Evolutionary conservation across 2,113 vertebrate genomes (phyloP).

Genomic region (Recurvirostra avosetta): DNA sequence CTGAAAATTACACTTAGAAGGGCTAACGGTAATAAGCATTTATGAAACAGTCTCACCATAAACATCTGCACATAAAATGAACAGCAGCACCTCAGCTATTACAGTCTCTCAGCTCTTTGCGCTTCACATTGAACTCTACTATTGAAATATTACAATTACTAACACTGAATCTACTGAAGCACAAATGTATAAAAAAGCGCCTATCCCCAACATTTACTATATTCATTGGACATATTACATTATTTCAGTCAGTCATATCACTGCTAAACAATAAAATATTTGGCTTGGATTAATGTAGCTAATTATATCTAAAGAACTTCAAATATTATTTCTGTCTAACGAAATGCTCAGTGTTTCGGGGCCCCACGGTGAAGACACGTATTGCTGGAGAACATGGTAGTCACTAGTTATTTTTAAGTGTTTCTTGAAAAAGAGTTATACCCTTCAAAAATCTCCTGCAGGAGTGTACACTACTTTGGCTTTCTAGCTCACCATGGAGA

Average conservation of each 20-base stretch:
- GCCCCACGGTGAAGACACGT: not conserved
- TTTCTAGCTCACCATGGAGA: constrained; percentile 70
- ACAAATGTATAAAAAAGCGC: constrained; percentile 52
- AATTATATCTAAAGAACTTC: constrained; percentile 52
- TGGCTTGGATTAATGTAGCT: constrained; percentile 51
- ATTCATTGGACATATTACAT: constrained; percentile 28
- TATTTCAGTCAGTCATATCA: constrained; percentile 50
- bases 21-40: constrained; percentile 99
- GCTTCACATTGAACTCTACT: constrained; percentile 75
- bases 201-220: constrained; percentile 54
- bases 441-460: constrained; percentile 68
- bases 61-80: constrained; percentile 91
- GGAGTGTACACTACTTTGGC: constrained; percentile 69
- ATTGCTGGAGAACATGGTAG: constrained; percentile 36
- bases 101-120: constrained; percentile 77
- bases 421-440: constrained; percentile 58
- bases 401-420: constrained; percentile 70
- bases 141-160: constrained; percentile 75
- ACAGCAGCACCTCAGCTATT: constrained; percentile 80
- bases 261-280: constrained; percentile 60
- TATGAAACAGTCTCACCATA: constrained; percentile 90
- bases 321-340: constrained; percentile 47
- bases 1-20: constrained; percentile 97
- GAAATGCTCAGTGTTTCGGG: constrained; percentile 3
- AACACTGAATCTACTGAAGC: constrained; percentile 63